phyloP scores from a whole-genome alignment of 1,140 invertebrate genomes.

The Plectrocnemia conspersa region DNA sequence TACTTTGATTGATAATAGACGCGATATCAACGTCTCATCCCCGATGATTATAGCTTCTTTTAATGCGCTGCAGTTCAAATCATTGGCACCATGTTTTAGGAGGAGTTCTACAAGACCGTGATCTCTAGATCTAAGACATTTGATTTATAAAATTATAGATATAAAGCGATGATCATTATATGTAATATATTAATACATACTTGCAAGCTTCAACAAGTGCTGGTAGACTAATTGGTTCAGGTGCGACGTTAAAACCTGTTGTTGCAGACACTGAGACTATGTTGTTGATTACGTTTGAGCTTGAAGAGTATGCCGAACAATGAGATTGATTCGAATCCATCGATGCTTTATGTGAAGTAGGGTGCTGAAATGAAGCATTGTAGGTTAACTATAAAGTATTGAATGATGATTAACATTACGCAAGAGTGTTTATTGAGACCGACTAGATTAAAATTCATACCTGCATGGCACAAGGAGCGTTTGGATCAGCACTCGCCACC shows the following conservation, averaged over 20 bases:
- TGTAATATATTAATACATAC: constrained; percentile 7
- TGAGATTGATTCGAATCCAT: constrained; percentile 26
- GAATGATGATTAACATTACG: no score
- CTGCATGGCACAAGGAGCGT: constrained; percentile 47
- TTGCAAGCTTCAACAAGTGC: constrained; percentile 69
- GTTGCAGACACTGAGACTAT: background rate
- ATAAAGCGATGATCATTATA: background rate
- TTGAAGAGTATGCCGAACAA: constrained; percentile 16
- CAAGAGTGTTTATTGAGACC: no score
- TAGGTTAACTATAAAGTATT: constrained; percentile 1
- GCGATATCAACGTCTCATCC: constrained; percentile 69
- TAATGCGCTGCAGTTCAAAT: constrained; percentile 80
- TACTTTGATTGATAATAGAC: constrained; percentile 72
- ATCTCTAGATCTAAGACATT: constrained; percentile 47
- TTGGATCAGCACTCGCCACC: constrained; percentile 67
- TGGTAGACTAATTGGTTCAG: constrained; percentile 29
- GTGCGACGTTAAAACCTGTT: constrained; percentile 4
- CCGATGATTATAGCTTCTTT: constrained; percentile 63
- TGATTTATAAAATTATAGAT: constrained; percentile 4
- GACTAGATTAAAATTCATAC: constrained; percentile 16
- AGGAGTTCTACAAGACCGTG: constrained; percentile 67
- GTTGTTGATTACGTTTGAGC: background rate
- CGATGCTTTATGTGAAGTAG: constrained; percentile 21
- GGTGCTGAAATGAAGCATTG: constrained; percentile 24
- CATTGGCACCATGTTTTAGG: constrained; percentile 80